phyloP scores from a whole-genome alignment of 2,888 invertebrate genomes.

The Silvanus unidentatus region DNA sequence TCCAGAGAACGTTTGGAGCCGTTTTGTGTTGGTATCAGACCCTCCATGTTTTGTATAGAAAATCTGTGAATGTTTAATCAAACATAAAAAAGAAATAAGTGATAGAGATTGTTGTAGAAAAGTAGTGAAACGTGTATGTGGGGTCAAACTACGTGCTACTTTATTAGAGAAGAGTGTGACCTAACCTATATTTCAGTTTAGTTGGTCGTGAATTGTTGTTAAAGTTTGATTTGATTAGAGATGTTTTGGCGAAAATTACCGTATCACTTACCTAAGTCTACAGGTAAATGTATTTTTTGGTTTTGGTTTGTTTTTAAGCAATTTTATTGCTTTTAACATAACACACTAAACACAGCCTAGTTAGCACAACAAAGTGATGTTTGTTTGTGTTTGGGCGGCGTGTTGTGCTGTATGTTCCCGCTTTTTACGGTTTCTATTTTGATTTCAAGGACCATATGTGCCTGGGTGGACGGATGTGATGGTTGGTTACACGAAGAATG shows the following conservation, averaged over 20 bases:
- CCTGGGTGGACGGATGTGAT: constrained; percentile 57
- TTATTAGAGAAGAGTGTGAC: too few relatives aligned
- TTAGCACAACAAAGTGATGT: too few relatives aligned
- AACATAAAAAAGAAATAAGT: too few relatives aligned
- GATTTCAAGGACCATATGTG: constrained; percentile 43
- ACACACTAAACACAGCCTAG: neutral
- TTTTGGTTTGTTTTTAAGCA: constrained; percentile 2
- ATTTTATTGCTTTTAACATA: constrained; percentile 14
- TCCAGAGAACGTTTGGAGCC: constrained; percentile 27
- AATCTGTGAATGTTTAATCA: too few relatives aligned
- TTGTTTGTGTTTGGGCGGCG: too few relatives aligned
- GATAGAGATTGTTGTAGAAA: neutral
- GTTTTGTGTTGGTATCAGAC: constrained; percentile 28
- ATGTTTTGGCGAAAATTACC: neutral
- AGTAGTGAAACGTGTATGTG: too few relatives aligned
- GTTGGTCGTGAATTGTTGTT: too few relatives aligned
- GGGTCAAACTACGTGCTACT: too few relatives aligned
- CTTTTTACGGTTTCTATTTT: too few relatives aligned
- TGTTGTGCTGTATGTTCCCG: too few relatives aligned
- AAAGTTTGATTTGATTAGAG: too few relatives aligned
- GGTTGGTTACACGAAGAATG: constrained; percentile 49
- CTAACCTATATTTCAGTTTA: too few relatives aligned
- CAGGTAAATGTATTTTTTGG: constrained; percentile 16
- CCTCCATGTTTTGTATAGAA: constrained; percentile 32
- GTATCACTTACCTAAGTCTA: constrained; percentile 25